Base-by-base conservation (phyloP, 2,113 vertebrate species). In the Dissostichus mawsoni region DNA sequence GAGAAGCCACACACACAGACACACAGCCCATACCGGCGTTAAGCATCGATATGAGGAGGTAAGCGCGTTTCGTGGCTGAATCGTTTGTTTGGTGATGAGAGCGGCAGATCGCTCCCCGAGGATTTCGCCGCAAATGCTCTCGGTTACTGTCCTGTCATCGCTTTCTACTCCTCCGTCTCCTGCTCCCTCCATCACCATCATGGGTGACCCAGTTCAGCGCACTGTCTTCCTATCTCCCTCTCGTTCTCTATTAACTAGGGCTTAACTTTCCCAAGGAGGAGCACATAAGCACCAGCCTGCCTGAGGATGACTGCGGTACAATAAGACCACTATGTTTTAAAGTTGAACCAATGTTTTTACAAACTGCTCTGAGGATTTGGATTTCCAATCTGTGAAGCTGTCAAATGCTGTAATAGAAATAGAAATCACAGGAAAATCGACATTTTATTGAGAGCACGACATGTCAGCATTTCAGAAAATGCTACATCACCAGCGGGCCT, bases 121-220 rank as follows among this genome's bases (percentile, higher is more conserved):
- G 80, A 70, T 71, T 82, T 74, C 4, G 11, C 59, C 80, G 44
- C 53, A 72, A 75, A 80, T 69, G 71, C 64, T 73, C 75, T 53
- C 13, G 2, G 36, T 81, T 53, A 25, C 20, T 5, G 0, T 81
- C 47, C 68, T 64, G 69, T 55, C 63, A 61, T 56, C 8, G 33
- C 74, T 77, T 77, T 61, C 25, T 23, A 11, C 63, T 66, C 52
- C 61, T 44, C 64, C 68, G 56, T 76, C 48, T 62, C 23, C 68
- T 45, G 11, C 75, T 87, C 80, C 17, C 81, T 84, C 56, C 57
- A 56, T 81, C 80, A 68, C 14, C 16, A 62, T 79, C 85, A 81
- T 3, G 14, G 36, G 76, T 91, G 89, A 90, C 86, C 84, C 86
- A 89, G 53, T 92, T 91, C 80, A 79, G 70, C 64, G 76, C 56